A percentile compares a stretch with the other conserved stretches of the same genome.
Conservation (phyloP, 2,888 invertebrate species). For the Dichetophora obliterata region DNA sequence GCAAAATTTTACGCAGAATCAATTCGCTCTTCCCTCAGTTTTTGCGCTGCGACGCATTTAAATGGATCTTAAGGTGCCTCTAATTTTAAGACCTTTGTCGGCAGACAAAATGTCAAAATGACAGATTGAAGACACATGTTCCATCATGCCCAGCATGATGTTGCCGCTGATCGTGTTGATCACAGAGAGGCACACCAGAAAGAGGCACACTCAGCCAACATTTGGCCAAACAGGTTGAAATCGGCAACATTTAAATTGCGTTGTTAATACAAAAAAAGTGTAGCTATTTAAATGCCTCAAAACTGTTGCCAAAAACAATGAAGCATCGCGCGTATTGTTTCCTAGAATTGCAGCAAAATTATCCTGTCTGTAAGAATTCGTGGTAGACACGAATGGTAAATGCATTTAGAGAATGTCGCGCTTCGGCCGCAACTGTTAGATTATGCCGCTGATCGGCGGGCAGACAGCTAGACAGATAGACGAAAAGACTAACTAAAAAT, state of each 20-base stretch:
- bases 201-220: not conserved
- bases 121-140: constrained; percentile 37
- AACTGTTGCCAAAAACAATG: constrained; percentile 37
- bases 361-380: not conserved
- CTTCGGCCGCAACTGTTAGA: constrained; percentile 26
- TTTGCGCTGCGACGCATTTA: too few relatives aligned
- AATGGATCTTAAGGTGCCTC: too few relatives aligned
- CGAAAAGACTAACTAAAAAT: not conserved
- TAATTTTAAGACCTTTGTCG: constrained; percentile 12
- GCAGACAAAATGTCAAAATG: constrained; percentile 25
- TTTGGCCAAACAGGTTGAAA: constrained; percentile 5
- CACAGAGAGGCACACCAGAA: not conserved
- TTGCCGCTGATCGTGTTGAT: not conserved
- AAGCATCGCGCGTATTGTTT: constrained; percentile 29
- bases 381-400: not conserved
- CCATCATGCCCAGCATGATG: not conserved
- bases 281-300: not conserved
- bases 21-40: too few relatives aligned
- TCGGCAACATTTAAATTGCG: not conserved
- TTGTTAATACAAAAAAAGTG: not conserved
- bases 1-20: not conserved
- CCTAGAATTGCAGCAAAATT: constrained; percentile 16
- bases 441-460: constrained; percentile 14
- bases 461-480: not conserved
- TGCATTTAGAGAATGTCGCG: constrained; percentile 26